These are phyloP conservation scores for Imbricaverruca yamaguchii DNA, from an alignment of 2,888 invertebrate genomes.

Conservation along the genomic window DNA sequence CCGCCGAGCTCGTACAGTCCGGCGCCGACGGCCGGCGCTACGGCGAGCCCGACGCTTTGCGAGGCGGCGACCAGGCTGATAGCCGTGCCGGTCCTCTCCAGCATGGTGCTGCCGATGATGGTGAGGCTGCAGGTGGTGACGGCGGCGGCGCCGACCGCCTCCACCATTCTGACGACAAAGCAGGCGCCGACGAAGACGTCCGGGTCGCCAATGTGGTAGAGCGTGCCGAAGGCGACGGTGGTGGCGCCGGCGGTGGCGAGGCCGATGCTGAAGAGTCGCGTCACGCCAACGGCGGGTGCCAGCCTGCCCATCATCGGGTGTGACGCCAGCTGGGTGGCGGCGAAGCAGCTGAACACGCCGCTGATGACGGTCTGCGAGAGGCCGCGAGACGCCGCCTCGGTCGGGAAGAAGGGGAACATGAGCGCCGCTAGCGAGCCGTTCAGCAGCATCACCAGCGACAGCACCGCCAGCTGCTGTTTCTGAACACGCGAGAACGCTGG, in stretches of 20 bases:
- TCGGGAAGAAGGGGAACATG: conserved; percentile 6
- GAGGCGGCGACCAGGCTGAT: not conserved
- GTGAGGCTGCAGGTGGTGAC: not conserved
- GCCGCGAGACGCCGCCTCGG: not conserved
- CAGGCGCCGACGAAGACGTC: not conserved
- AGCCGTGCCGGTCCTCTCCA: not conserved
- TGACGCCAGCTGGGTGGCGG: not conserved
- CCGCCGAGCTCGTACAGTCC: not conserved
- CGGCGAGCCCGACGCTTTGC: not conserved
- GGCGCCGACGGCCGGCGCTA: not conserved
- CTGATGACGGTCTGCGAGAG: not conserved
- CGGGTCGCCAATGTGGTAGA: not conserved
- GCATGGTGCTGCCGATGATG: not conserved
- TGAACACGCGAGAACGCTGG: not conserved
- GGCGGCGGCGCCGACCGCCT: not conserved
- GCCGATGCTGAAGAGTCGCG: not conserved
- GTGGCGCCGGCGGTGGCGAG: not conserved
- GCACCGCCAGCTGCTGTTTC: not conserved
- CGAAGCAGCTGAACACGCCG: conserved; percentile 10
- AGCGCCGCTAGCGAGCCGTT: not conserved
- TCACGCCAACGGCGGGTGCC: not conserved
- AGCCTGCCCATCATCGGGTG: not conserved
- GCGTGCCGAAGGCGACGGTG: not conserved
- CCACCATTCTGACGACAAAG: not conserved
- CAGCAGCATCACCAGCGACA: not conserved